Evolutionary conservation across 2,113 vertebrate genomes (phyloP).

Genomic region (Chunga burmeisteri): DNA sequence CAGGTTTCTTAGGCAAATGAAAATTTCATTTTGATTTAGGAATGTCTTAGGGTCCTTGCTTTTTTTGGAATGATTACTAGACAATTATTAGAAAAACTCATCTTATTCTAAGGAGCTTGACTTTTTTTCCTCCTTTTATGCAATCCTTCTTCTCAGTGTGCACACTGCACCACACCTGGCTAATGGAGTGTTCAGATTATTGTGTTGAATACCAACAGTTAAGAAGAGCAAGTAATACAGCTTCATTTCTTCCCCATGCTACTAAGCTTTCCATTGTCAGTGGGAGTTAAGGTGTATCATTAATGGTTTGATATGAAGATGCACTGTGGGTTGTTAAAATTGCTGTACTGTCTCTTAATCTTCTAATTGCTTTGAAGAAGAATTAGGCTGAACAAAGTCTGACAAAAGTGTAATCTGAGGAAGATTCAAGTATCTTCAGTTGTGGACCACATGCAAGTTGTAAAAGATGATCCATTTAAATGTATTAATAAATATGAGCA

Average conservation of each 20-base stretch:
- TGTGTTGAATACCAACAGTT: neutral
- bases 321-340: neutral
- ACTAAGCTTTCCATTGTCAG: neutral
- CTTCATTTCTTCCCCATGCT: neutral
- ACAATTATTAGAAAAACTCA: neutral
- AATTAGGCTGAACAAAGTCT: neutral
- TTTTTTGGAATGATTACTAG: neutral
- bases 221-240: neutral
- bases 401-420: neutral
- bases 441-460: neutral
- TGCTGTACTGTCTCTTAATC: neutral
- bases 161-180: neutral
- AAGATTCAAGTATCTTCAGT: neutral
- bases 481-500: neutral
- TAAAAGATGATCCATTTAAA: neutral
- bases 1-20: neutral
- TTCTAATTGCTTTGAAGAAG: neutral
- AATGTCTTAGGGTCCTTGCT: neutral
- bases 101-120: neutral
- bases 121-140: neutral
- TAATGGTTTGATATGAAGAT: neutral
- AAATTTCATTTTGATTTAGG: neutral
- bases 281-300: neutral
- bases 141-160: neutral
- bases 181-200: neutral